Conservation (phyloP, 2,113 vertebrate species). For the Progne subis region DNA sequence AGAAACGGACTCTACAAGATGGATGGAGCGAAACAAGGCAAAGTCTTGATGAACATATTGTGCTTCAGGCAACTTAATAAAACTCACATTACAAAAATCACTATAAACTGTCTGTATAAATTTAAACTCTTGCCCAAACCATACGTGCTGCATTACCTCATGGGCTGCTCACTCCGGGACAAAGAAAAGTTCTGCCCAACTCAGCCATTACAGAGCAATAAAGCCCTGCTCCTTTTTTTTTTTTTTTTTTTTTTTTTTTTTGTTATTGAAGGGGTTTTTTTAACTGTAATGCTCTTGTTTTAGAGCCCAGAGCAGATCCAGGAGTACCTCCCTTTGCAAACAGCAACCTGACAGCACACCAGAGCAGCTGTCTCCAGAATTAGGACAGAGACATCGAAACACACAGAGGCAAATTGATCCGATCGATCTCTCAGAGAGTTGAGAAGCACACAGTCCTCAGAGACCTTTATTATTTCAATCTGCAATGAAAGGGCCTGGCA, state of each 20-base stretch:
- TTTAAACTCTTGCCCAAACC: neutral
- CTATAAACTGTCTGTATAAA: neutral
- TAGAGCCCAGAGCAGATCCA: neutral
- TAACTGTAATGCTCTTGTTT: neutral
- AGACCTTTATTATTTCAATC: conserved; percentile 48
- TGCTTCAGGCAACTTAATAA: neutral
- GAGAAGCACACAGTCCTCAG: neutral
- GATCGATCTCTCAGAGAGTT: neutral
- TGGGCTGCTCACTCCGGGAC: neutral
- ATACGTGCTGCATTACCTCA: rapidly evolving
- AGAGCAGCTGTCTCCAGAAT: conserved; percentile 5
- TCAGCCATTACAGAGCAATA: neutral
- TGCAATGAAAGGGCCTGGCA: conserved; percentile 26
- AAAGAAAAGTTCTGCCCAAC: neutral
- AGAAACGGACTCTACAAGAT: neutral
- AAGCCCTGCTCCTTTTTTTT: neutral
- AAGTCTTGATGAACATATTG: conserved; percentile 3
- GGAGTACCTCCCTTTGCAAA: neutral
- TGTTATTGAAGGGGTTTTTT: neutral
- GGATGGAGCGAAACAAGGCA: neutral
- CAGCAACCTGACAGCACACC: neutral
- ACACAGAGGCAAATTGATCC: conserved; percentile 51
- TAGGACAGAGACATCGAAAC: conserved; percentile 6
- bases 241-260: neutral
- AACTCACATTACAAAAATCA: conserved; percentile 11